These are phyloP conservation scores for Pipistrellus kuhlii DNA, from an alignment of 2,797 vertebrate genomes.

Conservation along the genomic window DNA sequence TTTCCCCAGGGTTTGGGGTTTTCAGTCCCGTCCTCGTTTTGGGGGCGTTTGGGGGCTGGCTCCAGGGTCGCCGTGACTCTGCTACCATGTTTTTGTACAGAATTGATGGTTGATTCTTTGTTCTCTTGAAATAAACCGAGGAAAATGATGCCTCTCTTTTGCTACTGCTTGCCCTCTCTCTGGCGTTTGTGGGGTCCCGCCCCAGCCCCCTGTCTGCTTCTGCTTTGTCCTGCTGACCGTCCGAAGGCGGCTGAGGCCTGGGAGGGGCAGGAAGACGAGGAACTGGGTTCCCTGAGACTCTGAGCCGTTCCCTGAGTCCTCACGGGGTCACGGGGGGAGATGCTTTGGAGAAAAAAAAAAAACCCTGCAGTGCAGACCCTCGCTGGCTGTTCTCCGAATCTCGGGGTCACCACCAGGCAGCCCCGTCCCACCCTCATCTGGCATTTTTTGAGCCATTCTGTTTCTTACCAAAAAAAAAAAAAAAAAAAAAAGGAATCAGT, in stretches of 20 bases:
- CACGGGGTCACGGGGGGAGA: not conserved
- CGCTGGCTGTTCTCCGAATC: not conserved
- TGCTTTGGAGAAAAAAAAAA: not conserved
- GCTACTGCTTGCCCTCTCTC: conserved; percentile 38
- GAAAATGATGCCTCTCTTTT: conserved; percentile 71
- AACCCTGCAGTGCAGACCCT: not conserved
- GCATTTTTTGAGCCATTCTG: conserved; percentile 35
- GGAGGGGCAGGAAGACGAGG: not conserved
- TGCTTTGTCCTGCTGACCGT: not conserved
- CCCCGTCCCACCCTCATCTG: not conserved
- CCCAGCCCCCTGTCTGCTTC: not conserved
- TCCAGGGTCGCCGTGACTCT: not conserved
- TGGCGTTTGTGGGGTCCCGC: not conserved
- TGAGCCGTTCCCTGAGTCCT: not conserved
- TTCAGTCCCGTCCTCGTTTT: conserved; percentile 37
- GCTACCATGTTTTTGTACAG: conserved; percentile 81
- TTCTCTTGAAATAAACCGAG: conserved; percentile 84
- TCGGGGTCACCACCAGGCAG: not conserved
- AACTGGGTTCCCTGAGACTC: not conserved
- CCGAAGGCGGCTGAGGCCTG: not conserved
- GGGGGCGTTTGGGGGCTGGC: conserved; percentile 54
- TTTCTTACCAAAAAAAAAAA: not conserved
- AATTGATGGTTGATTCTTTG: conserved; percentile 80
- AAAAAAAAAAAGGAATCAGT: not conserved
- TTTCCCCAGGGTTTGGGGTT: conserved; percentile 53